Base-by-base conservation (phyloP, 2,888 invertebrate species). In the Cacoxenus indagator region DNA sequence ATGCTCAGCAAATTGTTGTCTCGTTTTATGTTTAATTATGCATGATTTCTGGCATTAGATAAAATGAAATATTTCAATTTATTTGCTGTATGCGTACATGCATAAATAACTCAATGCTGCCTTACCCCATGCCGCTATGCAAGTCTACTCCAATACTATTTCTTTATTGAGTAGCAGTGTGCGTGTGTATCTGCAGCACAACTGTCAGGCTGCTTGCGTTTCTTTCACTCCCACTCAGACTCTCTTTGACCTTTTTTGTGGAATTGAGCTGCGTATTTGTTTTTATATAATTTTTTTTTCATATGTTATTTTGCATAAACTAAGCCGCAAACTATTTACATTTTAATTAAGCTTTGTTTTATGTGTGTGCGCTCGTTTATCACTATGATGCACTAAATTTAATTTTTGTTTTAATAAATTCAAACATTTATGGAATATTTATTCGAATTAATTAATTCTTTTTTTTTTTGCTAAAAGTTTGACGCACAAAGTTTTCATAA, bases 281-380 rank as follows among this genome's bases (percentile, higher is more conserved):
- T 17, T 31, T 64, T 48, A n/a, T 59, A 31, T 24, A 27, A 24
- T 51, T 68, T 71, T 75, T 73, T 68, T 17, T 37, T 59, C 3
- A 17, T 59, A 19, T 59, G 29, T 1, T 59, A 8, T 27, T 17
- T 8, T 19, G 5, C 17, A 31, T 29, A 31, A 19, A 61, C 29
- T 62, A 19, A 24, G 55, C 55, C 55, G 26, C 55, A 55, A 19
- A 14, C n/a, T 55, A 55, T 55, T 62, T 45, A 62, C 65, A 57
- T 73, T 74, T 70, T 79, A 81, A 79, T 79, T 68, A 79, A 81
- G 81, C 78, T 70, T 70, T 72, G 62, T 62, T 54, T 67, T 14
- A 62, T 55, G 54, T 48, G 59, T 43, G 51, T 54, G 61, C 31
- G 31, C 19, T 31, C 61, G 31, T 62, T 62, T 45, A 62, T 43